Evolutionary conservation across 1,140 invertebrate genomes (phyloP).

Genomic region (Drosophila malerkotliana): DNA sequence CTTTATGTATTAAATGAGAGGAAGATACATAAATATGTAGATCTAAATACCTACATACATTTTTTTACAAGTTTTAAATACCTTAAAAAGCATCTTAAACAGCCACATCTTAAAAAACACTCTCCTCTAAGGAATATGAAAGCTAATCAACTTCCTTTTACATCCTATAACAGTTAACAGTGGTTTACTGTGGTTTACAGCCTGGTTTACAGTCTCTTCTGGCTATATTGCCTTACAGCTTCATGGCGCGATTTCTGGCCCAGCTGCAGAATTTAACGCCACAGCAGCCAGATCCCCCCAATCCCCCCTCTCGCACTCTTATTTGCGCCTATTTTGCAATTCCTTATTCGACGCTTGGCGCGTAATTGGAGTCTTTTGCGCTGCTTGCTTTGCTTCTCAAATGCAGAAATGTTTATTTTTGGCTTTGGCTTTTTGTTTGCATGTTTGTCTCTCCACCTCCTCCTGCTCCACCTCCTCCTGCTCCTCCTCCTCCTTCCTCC

Average conservation of each 20-base stretch:
- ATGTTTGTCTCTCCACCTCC: conserved; percentile 16
- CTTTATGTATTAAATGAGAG: too few species aligned
- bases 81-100: too few species aligned
- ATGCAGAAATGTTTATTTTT: conserved; percentile 72
- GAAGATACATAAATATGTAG: too few species aligned
- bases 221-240: conserved; percentile 4
- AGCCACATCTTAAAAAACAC: too few species aligned
- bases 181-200: too few species aligned
- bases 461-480: conserved; percentile 24
- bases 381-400: conserved; percentile 32
- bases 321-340: conserved; percentile 62
- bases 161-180: too few species aligned
- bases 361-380: conserved; percentile 67
- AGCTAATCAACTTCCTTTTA: too few species aligned
- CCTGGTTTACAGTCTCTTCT: not conserved
- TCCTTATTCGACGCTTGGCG: conserved; percentile 30
- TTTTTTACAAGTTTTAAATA: too few species aligned
- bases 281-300: conserved; percentile 8
- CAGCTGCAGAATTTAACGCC: conserved; percentile 36
- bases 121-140: too few species aligned
- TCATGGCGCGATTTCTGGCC: conserved; percentile 5
- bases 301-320: not conserved
- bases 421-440: conserved; percentile 40
- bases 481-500: conserved; percentile 32
- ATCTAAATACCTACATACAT: too few species aligned